Conservation (phyloP, 1,140 invertebrate species). For the Anastrepha ludens region DNA sequence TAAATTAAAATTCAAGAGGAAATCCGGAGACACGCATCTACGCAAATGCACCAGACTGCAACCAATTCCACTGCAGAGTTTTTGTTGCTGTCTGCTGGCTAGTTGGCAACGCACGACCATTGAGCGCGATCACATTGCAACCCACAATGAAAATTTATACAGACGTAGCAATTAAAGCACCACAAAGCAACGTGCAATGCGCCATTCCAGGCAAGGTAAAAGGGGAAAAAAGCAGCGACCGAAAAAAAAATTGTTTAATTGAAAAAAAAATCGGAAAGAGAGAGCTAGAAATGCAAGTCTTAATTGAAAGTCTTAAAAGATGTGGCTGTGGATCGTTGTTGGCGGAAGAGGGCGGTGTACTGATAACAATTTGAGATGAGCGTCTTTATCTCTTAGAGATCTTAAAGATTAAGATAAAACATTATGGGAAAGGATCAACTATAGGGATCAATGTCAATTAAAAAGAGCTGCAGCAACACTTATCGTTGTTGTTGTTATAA, state of each 20-base stretch:
- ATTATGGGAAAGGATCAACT: no score
- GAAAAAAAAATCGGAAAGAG: background rate
- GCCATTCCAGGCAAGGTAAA: background rate
- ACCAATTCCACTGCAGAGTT: background rate
- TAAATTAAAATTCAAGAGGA: conserved; percentile 51
- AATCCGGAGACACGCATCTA: conserved; percentile 51
- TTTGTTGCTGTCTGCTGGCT: background rate
- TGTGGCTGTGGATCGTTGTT: no score
- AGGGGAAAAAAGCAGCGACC: background rate
- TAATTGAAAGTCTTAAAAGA: background rate
- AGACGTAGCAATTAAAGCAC: conserved; percentile 49
- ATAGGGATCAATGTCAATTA: no score
- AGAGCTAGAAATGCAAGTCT: background rate
- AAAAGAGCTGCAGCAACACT: no score
- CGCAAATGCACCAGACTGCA: conserved; percentile 42
- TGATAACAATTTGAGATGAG: no score
- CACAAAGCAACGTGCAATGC: conserved; percentile 49
- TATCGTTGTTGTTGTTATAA: no score
- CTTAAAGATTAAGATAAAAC: no score
- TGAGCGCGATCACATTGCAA: conserved; percentile 49
- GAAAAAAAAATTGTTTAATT: background rate
- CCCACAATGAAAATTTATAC: conserved; percentile 48
- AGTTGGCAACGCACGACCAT: conserved; percentile 22
- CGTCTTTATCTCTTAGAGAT: no score
- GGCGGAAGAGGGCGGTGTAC: no score